Percentiles rank a stretch among this genome's conserved stretches.
Conservation (phyloP, 2,888 invertebrate species). For the Ophion slaviceki region DNA sequence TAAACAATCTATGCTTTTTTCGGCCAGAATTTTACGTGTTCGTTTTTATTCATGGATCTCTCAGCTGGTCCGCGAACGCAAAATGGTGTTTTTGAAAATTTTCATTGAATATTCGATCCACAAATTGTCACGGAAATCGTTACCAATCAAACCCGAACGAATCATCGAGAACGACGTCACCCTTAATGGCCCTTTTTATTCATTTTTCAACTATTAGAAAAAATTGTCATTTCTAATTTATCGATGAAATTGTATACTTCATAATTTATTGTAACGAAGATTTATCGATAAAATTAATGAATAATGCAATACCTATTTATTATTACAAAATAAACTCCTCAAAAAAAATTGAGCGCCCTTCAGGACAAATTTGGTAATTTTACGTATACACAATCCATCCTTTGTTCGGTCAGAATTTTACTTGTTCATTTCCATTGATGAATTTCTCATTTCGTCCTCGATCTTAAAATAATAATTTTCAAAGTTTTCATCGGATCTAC, state of each 20-base stretch:
- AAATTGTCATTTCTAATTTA: background rate
- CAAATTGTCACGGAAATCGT: too few relatives aligned
- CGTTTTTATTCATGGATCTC: background rate
- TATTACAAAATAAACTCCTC: background rate
- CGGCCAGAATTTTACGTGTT: background rate
- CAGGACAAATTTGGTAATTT: too few relatives aligned
- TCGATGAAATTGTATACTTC: too few relatives aligned
- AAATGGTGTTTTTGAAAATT: too few relatives aligned
- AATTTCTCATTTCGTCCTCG: background rate
- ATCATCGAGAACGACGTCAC: too few relatives aligned
- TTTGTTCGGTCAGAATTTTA: background rate
- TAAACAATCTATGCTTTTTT: background rate
- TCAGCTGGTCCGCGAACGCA: too few relatives aligned
- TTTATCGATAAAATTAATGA: background rate
- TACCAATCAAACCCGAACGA: too few relatives aligned
- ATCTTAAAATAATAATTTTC: background rate
- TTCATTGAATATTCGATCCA: too few relatives aligned
- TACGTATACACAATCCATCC: background rate
- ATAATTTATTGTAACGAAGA: too few relatives aligned
- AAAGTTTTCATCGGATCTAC: too few relatives aligned
- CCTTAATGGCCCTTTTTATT: background rate
- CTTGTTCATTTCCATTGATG: background rate
- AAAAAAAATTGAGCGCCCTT: background rate
- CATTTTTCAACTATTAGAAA: background rate
- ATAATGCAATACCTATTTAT: too few relatives aligned